Percentiles rank a stretch among this genome's conserved stretches.
phyloP scores from a whole-genome alignment of 2,888 invertebrate species.

The Epirrhoe tristata region DNA sequence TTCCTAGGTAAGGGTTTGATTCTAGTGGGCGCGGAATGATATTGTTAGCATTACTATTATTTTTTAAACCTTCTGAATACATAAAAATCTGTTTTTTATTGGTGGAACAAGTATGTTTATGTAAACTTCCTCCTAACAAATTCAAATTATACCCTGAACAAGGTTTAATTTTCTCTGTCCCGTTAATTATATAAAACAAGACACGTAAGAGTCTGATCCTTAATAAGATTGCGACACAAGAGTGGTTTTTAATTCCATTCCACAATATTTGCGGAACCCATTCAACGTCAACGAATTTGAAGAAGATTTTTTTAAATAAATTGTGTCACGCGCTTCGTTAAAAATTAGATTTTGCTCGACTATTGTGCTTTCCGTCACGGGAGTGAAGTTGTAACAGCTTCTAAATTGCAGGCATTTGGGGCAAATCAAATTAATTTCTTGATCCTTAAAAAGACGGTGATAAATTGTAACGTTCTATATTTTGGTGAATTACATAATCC shows the following conservation, averaged over 20 bases:
- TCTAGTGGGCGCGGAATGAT: background rate
- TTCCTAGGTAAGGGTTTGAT: background rate
- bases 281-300: constrained; percentile 2
- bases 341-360: background rate
- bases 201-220: background rate
- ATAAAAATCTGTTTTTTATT: too few relatives aligned
- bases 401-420: background rate
- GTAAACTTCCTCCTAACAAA: too few relatives aligned
- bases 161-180: too few relatives aligned
- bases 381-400: background rate
- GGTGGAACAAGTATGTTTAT: too few relatives aligned
- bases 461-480: too few relatives aligned
- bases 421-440: background rate
- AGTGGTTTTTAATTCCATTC: constrained; percentile 16
- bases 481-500: too few relatives aligned
- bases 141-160: too few relatives aligned
- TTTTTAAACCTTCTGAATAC: too few relatives aligned
- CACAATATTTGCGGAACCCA: constrained; percentile 6
- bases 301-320: background rate
- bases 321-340: background rate
- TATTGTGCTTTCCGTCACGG: background rate
- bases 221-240: constrained; percentile 6
- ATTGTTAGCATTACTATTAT: background rate
- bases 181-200: background rate
- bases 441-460: background rate